Base-by-base conservation (phyloP, 2,888 invertebrate genomes). In the Exocentrus adspersus region DNA sequence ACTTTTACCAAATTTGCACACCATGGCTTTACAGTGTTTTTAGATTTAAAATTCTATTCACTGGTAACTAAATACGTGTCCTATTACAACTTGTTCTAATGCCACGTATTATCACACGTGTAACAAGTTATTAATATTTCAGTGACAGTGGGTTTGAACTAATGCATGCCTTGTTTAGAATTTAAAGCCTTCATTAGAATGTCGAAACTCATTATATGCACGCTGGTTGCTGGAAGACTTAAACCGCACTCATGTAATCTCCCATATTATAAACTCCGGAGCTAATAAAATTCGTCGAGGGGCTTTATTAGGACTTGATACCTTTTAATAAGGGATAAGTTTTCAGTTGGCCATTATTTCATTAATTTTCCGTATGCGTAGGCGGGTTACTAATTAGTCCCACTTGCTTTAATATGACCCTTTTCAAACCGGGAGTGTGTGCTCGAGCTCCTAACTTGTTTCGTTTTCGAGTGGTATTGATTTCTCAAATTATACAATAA, bases 101-200 rank as follows among this genome's bases (percentile, higher is more conserved):
- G n/a, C n/a, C n/a, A n/a, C n/a, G n/a, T n/a, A 28, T 28, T 28
- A 28, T 28, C 7, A 7, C 4, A 6, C 28, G 28, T 6, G 28
- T 28, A 28, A 28, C 7, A 28, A 28, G 28, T 28, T 24, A 24
- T 24, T 24, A 12, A 37, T 37, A 37, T n/a, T n/a, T n/a, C n/a
- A n/a, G n/a, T n/a, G n/a, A n/a, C 12, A 37, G 14, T 37, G 12
- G 2, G n/a, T n/a, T 12, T 37, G 14, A 48, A 21, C 24, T 48
- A 48, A 48, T 48, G 21, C 14, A 48, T 48, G 21, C 24, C 21
- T 24, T 21, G 48, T 10, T 48, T 48, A 21, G 24, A 48, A 14
- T 48, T 24, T 48, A 20, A n/a, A 24, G 20, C 20, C 20, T 21
- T 6, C 6, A 48, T 48, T 48, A 48, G 24, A 20, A 20, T 21